Conservation (phyloP, 2,113 vertebrate genomes). For the Phrynocephalus versicolor region DNA sequence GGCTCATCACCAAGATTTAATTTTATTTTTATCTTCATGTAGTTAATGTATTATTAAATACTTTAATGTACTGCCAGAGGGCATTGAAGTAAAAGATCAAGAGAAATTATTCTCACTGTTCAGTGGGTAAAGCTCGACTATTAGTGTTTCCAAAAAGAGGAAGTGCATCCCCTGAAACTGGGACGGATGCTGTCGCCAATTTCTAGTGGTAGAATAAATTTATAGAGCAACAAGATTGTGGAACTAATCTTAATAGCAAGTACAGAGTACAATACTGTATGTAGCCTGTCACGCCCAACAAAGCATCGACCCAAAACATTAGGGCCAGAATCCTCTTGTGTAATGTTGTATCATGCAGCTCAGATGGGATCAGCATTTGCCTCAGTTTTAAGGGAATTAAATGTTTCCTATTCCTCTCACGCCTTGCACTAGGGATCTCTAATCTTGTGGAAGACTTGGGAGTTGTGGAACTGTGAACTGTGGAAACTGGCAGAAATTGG, state of each 20-base stretch:
- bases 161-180: background rate
- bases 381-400: no score
- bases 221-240: background rate
- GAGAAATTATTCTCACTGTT: fast-evolving
- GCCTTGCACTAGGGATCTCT: no score
- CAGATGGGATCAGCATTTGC: no score
- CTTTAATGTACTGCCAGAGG: fast-evolving
- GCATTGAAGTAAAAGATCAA: fast-evolving
- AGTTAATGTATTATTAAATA: background rate
- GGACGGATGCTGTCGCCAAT: no score
- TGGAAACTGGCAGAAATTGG: background rate
- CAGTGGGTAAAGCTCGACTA: background rate
- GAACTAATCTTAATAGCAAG: background rate
- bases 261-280: background rate
- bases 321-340: no score
- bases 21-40: background rate
- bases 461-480: no score
- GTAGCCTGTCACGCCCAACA: no score
- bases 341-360: no score
- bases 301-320: no score
- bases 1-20: background rate
- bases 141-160: background rate
- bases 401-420: no score
- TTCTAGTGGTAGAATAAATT: background rate
- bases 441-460: no score